These are phyloP conservation scores for Catharus fuscescens DNA, from an alignment of 2,113 vertebrate species.

Conservation along the genomic window DNA sequence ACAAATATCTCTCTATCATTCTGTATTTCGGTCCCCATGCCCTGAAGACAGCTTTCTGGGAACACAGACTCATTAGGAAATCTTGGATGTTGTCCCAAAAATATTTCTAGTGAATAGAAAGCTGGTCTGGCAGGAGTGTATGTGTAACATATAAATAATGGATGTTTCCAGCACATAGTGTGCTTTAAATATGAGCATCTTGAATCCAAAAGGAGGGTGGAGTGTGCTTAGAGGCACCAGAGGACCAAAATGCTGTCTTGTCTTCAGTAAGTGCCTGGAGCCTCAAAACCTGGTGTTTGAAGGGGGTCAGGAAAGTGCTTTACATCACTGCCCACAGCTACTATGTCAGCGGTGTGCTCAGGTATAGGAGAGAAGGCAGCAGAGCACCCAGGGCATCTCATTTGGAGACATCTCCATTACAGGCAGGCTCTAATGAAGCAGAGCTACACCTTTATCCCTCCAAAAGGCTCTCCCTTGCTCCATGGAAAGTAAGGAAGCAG, in stretches of 20 bases:
- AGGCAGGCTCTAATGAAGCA: background rate
- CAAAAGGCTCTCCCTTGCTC: background rate
- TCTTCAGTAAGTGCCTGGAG: background rate
- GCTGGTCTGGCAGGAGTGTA: constrained; percentile 47
- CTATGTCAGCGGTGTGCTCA: background rate
- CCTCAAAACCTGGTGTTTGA: background rate
- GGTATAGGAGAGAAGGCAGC: background rate
- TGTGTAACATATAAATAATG: constrained; percentile 52
- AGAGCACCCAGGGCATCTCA: background rate
- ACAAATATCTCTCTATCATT: background rate
- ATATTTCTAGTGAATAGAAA: constrained; percentile 56
- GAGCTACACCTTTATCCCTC: background rate
- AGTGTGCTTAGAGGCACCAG: background rate
- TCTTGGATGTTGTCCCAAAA: constrained; percentile 56
- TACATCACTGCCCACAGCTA: background rate
- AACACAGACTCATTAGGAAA: constrained; percentile 42
- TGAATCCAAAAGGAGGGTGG: background rate
- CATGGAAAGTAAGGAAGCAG: background rate
- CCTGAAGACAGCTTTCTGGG: constrained; percentile 14
- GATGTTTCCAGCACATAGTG: constrained; percentile 42
- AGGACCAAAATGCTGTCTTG: background rate
- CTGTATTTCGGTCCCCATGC: background rate
- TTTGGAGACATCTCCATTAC: background rate
- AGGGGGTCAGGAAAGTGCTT: background rate
- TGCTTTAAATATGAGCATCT: background rate